Percentiles rank a stretch among this genome's conserved stretches.
phyloP scores from a whole-genome alignment of 2,888 invertebrate genomes.

The Macaria liturata region DNA sequence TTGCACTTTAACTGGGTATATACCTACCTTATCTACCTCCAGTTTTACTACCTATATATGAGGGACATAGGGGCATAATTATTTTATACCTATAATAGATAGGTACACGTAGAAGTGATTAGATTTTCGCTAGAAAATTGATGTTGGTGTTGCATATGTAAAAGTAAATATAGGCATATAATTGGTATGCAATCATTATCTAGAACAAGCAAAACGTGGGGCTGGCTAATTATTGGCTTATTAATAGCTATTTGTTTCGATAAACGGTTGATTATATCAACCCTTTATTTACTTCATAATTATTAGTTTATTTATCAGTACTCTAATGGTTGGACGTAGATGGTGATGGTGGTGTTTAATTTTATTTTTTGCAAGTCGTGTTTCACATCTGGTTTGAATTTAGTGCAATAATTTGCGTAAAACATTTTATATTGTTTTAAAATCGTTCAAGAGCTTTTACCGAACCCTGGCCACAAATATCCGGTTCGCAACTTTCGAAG shows the following conservation, averaged over 20 bases:
- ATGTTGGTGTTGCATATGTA: conserved; percentile 12
- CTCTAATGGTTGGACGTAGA: too few species aligned
- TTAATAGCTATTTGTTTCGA: not conserved
- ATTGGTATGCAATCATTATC: conserved; percentile 9
- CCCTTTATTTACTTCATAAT: not conserved
- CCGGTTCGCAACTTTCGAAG: conserved; percentile 11
- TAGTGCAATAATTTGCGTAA: not conserved
- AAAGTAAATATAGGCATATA: not conserved
- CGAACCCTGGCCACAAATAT: conserved; percentile 26
- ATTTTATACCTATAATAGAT: not conserved
- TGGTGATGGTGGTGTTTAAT: too few species aligned
- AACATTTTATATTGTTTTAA: conserved; percentile 24
- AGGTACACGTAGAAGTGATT: conserved; percentile 8
- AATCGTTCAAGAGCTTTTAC: conserved; percentile 26
- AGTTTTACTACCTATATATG: conserved; percentile 15
- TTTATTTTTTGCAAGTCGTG: too few species aligned
- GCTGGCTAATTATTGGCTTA: not conserved
- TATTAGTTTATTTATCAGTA: too few species aligned
- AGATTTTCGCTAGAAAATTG: conserved; percentile 14
- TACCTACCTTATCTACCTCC: too few species aligned
- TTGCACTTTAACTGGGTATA: too few species aligned
- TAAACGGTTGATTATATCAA: not conserved
- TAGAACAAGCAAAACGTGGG: conserved; percentile 13
- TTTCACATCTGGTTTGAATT: conserved; percentile 11
- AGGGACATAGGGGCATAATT: conserved; percentile 15